phyloP scores from a whole-genome alignment of 2,888 invertebrate genomes.

The Ormia ochracea region DNA sequence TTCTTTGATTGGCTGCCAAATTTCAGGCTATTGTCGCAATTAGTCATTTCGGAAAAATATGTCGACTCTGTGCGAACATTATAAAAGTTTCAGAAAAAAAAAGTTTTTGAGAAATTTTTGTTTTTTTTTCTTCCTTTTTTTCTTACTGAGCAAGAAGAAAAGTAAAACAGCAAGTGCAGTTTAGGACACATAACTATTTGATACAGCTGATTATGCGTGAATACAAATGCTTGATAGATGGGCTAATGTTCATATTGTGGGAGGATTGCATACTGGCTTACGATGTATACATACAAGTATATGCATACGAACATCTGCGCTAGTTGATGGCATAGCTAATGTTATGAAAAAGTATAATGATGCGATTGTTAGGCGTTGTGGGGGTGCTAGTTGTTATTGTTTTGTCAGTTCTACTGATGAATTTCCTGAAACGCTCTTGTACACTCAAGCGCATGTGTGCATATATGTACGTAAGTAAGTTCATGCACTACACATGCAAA shows the following conservation, averaged over 20 bases:
- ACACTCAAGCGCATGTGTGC: constrained; percentile 36
- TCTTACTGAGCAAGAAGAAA: constrained; percentile 9
- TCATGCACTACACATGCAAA: not conserved
- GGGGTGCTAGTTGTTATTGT: constrained; percentile 12
- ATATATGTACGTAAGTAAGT: too few species aligned
- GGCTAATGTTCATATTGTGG: too few species aligned
- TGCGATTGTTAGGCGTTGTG: constrained; percentile 53
- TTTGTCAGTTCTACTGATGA: constrained; percentile 57
- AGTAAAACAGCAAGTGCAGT: constrained; percentile 33
- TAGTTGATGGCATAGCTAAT: constrained; percentile 51
- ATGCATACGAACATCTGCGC: not conserved
- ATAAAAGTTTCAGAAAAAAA: too few species aligned
- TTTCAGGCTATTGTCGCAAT: too few species aligned
- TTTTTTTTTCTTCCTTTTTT: constrained; percentile 20
- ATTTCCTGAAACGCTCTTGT: constrained; percentile 59
- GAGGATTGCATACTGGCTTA: not conserved
- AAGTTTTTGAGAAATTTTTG: constrained; percentile 1
- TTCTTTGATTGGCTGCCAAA: too few species aligned
- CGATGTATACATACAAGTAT: not conserved
- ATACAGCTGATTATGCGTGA: too few species aligned
- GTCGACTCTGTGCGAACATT: too few species aligned
- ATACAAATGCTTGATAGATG: too few species aligned
- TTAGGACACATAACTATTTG: too few species aligned
- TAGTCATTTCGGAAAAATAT: too few species aligned
- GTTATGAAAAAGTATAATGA: constrained; percentile 59